Evolutionary conservation across 2,797 vertebrate species (phyloP), one percentile per base, ranked within the genome.

Genomic region (Meda fulgida): DNA sequence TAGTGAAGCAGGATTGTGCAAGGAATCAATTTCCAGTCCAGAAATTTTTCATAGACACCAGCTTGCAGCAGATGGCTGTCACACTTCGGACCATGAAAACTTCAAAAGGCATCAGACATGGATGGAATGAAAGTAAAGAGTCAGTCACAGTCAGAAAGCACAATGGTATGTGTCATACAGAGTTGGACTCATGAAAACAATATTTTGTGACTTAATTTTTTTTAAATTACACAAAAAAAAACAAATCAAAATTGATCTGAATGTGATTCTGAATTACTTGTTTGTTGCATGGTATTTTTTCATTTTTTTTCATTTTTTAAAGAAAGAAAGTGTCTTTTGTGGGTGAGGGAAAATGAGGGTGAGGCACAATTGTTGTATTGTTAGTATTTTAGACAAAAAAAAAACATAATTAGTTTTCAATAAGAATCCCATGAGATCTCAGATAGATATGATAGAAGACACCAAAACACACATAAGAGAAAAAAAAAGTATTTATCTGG

Each of bases 101-200:
- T 76, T 76, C 9, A 80, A 81, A 71, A 70, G 72, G 26, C 34
- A 67, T 84, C n/a, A 23, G n/a, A 34, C 67, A 69, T 34, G 70
- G 83, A 70, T 85, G 75, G 71, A 43, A 85, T 73, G 36, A 67
- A 85, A 89, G n/a, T 43, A 76, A 82, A 83, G 77, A 85, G 79
- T 77, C 69, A 87, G 65, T 71, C n/a, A 8, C 31, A 71, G 51
- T 85, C 51, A 43, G 53, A 71, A 58, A 72, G 60, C 55, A 38
- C 19, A 72, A 34, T 19, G 38, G 53, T 34, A 36, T 10, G 23
- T 60, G 34, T 69, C 69, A 51, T 36, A 9, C 48, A 43, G 16
- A 23, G 43, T 3, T 48, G 65, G 72, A 84, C 7, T 65, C 34
- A 67, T 18, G 38, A 38, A 6, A 8, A 53, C 16, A 14, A 77